phyloP scores from a whole-genome alignment of 2,888 invertebrate genomes.

The Nudaria mundana region DNA sequence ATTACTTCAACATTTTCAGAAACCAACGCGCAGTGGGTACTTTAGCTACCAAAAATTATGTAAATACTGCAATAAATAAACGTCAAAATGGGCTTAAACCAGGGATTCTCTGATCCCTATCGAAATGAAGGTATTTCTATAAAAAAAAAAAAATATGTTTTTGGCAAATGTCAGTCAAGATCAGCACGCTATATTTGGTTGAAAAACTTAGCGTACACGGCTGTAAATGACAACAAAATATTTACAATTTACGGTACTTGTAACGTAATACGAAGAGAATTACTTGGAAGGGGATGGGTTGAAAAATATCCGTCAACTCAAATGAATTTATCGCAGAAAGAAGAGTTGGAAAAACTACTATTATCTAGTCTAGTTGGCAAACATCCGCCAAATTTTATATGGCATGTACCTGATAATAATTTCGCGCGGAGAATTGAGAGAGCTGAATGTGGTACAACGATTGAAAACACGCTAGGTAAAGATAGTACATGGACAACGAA shows the following conservation, averaged over 20 bases:
- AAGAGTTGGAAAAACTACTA: constrained; percentile 61
- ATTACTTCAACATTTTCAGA: too few relatives aligned
- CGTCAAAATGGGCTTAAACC: not conserved
- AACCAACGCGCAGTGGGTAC: too few relatives aligned
- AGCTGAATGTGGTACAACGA: constrained; percentile 42
- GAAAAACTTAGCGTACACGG: constrained; percentile 67
- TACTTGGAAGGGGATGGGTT: constrained; percentile 85
- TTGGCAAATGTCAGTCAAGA: constrained; percentile 56
- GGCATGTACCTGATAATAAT: constrained; percentile 51
- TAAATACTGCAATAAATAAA: too few relatives aligned
- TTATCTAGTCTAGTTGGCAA: constrained; percentile 67
- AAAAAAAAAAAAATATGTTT: constrained; percentile 62
- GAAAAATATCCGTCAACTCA: constrained; percentile 81
- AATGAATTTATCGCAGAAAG: constrained; percentile 59
- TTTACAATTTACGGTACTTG: constrained; percentile 79
- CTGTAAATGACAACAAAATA: constrained; percentile 75
- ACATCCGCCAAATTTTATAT: constrained; percentile 59
- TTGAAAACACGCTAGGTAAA: constrained; percentile 60
- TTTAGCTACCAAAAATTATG: too few relatives aligned
- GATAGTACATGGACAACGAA: constrained; percentile 69
- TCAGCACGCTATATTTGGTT: constrained; percentile 50
- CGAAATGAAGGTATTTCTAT: constrained; percentile 47
- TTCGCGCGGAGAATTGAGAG: constrained; percentile 44
- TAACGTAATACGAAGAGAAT: constrained; percentile 77
- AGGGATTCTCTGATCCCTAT: constrained; percentile 14